Base-by-base conservation (phyloP, 2,888 invertebrate species). In the Oscheius sp. region DNA sequence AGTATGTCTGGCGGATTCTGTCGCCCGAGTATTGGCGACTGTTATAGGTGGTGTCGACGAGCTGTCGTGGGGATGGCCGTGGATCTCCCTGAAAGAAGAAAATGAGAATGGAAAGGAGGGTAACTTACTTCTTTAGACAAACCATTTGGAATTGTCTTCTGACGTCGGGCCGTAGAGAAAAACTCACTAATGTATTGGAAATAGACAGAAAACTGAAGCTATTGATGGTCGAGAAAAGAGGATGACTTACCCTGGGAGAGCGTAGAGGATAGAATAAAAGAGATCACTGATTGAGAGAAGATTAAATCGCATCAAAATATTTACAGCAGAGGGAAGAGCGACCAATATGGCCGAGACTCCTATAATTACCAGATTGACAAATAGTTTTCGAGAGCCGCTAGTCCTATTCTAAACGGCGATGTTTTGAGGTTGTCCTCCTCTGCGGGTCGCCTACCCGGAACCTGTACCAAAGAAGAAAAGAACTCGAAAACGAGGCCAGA, bases 201-300 rank as follows among this genome's bases (percentile, higher is more conserved):
- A 66, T 66, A 5, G 66, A 66, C 2, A 66, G 52, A 18, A 66
- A 66, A 27, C 63, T 58, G n/a, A 23, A 58, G 5, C 35, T 9
- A 6, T 35, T 35, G 5, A 6, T 35, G 3, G 9, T 9, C 9
- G 3, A 9, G 35, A 35, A 9, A 9, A 35, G 35, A 9, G 9
- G 35, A 35, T 9, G 9, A 9, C 35, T 9, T 23, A 58, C 58
- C 61, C 66, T 9, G 66, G 66, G 27, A 66, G 29, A 18, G 52
- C 25, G 52, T 66, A 66, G 3, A n/a, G 12, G 25, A 66, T 49
- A 5, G 66, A 66, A 21, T 52, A 52, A 52, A 23, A 25, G 29
- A 66, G 27, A 49, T 66, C 66, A 18, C 18, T 52, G 12, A 66
- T 16, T 25, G 46, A 46, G 25, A 66, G 18, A n/a, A 66, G n/a